Conservation (phyloP, 1,140 invertebrate species). For the Diprion similis region DNA sequence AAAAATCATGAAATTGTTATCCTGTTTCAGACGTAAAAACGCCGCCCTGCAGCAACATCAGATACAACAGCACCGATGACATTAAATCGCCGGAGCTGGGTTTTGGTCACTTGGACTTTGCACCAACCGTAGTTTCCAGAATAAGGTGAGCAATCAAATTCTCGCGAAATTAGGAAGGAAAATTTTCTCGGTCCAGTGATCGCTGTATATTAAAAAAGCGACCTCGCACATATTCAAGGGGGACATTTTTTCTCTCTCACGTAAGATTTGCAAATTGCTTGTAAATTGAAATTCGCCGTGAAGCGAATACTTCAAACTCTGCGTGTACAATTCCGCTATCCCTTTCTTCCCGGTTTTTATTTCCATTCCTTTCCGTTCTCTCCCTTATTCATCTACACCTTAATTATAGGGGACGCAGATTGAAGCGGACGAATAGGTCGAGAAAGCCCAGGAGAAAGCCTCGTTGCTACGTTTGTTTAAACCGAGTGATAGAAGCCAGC, state of each 20-base stretch:
- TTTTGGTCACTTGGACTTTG: constrained; percentile 56
- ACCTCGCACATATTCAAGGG: no score
- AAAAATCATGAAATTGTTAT: not conserved
- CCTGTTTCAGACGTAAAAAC: constrained; percentile 47
- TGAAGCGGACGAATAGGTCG: constrained; percentile 33
- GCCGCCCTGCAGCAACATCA: constrained; percentile 48
- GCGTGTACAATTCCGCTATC: not conserved
- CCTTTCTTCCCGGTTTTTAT: not conserved
- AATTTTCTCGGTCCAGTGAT: not conserved
- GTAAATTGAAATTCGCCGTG: no score
- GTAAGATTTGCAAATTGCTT: no score
- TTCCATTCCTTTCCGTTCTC: not conserved
- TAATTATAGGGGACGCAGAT: constrained; percentile 22
- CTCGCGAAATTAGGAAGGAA: not conserved
- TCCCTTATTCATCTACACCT: not conserved
- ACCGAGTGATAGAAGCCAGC: not conserved
- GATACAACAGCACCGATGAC: constrained; percentile 56
- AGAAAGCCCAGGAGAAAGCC: no score
- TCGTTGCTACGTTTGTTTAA: no score
- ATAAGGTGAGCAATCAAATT: constrained; percentile 50
- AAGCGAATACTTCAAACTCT: no score
- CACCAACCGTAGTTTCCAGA: constrained; percentile 58
- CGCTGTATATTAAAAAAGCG: constrained; percentile 8
- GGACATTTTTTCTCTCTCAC: no score
- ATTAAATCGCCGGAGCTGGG: constrained; percentile 54